phyloP scores from a whole-genome alignment of 2,797 vertebrate genomes.

The Xenops minutus region DNA sequence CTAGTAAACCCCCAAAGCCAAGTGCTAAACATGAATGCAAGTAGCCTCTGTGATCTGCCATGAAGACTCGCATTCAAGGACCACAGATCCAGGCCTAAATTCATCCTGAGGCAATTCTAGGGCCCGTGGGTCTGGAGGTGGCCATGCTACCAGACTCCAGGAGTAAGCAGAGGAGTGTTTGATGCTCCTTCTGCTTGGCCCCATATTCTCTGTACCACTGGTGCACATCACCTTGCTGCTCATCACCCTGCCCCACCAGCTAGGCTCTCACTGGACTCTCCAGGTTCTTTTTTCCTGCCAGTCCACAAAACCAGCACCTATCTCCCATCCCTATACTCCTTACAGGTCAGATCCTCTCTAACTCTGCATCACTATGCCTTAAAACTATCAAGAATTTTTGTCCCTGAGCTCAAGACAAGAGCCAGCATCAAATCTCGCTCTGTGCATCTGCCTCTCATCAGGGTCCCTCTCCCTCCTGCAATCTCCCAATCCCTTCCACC shows the following conservation, averaged over 20 bases:
- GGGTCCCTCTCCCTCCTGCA: background rate
- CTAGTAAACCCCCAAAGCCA: background rate
- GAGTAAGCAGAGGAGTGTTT: rapidly evolving
- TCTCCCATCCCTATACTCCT: rapidly evolving
- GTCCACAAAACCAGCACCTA: background rate
- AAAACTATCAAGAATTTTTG: background rate
- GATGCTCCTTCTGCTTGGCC: background rate
- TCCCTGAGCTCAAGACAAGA: background rate
- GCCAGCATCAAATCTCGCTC: background rate
- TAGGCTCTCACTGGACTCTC: background rate
- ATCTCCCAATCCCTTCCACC: background rate
- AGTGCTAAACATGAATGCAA: background rate
- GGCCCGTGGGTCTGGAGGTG: background rate
- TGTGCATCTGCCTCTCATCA: rapidly evolving
- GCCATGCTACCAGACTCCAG: background rate
- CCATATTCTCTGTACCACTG: rapidly evolving
- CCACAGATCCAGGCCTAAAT: background rate
- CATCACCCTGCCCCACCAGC: background rate
- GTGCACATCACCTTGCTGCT: background rate
- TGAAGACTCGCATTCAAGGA: background rate
- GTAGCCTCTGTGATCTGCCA: background rate
- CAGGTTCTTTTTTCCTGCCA: background rate
- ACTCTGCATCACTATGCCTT: rapidly evolving
- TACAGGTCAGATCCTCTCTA: background rate
- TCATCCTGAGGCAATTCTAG: background rate